Conservation (phyloP, 1,140 invertebrate genomes). For the Scaptomyza hsui region DNA sequence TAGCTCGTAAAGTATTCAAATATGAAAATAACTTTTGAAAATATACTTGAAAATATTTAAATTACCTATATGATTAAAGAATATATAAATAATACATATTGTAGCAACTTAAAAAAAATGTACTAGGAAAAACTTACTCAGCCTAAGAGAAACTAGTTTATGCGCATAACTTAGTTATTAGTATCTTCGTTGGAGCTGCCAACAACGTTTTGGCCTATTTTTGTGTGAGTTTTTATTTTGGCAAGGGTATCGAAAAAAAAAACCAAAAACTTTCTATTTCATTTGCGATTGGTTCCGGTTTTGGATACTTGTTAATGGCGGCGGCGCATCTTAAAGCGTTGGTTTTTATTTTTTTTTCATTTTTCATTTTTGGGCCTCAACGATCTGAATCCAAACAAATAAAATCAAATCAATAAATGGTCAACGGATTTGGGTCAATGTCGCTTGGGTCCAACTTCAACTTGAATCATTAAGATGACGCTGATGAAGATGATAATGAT, state of each 20-base stretch:
- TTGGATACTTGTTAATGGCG: constrained; percentile 43
- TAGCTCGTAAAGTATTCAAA: no score
- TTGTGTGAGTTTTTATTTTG: constrained; percentile 6
- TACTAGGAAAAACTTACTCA: no score
- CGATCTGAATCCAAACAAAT: constrained; percentile 50
- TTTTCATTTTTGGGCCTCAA: constrained; percentile 7
- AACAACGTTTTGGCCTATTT: constrained; percentile 15
- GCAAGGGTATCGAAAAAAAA: constrained; percentile 16
- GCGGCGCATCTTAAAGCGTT: constrained; percentile 16
- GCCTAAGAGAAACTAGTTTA: background rate
- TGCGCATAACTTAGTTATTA: background rate
- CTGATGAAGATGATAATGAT: constrained; percentile 13
- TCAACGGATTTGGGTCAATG: constrained; percentile 71
- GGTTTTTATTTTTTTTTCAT: no score
- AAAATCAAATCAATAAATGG: constrained; percentile 67
- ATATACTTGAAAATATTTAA: no score
- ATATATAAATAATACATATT: no score
- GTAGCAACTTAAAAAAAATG: no score
- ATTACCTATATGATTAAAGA: background rate
- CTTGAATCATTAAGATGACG: constrained; percentile 26
- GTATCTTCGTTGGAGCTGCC: background rate
- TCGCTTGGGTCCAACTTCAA: constrained; percentile 50
- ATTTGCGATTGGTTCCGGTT: constrained; percentile 68
- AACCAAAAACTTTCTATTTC: constrained; percentile 73
- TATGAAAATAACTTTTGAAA: no score